phyloP scores from a whole-genome alignment of 1,140 invertebrate genomes.

The Dendroctonus valens region DNA sequence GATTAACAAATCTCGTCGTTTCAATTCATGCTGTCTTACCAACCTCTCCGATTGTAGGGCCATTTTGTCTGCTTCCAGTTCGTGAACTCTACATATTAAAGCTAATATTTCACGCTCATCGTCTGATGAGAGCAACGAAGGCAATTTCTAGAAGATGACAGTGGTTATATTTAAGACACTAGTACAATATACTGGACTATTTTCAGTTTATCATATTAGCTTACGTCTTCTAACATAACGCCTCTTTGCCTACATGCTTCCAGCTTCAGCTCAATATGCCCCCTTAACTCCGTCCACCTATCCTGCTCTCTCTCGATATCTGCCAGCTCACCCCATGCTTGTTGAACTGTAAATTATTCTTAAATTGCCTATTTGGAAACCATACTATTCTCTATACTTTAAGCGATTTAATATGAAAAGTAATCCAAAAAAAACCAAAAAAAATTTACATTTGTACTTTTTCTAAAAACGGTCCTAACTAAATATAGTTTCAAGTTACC shows the following conservation, averaged over 20 bases:
- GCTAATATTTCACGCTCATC: slow-evolving; percentile 84
- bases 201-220: slow-evolving; percentile 21
- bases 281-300: slow-evolving; percentile 70
- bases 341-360: slow-evolving; percentile 60
- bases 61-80: slow-evolving; percentile 89
- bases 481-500: slow-evolving; percentile 4
- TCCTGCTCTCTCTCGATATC: slow-evolving; percentile 84
- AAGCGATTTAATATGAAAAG: too few relatives aligned
- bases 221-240: slow-evolving; percentile 77
- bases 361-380: too few relatives aligned
- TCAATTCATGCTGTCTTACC: slow-evolving; percentile 79
- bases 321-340: slow-evolving; percentile 80
- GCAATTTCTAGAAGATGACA: slow-evolving; percentile 65
- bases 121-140: slow-evolving; percentile 76
- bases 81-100: slow-evolving; percentile 83
- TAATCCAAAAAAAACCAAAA: too few relatives aligned
- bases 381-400: too few relatives aligned
- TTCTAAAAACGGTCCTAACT: not conserved
- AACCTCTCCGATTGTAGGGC: slow-evolving; percentile 84
- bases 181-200: not conserved
- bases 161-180: not conserved
- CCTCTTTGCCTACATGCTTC: slow-evolving; percentile 72
- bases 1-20: slow-evolving; percentile 78
- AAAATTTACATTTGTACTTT: too few relatives aligned
- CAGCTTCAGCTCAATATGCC: slow-evolving; percentile 74